A percentile compares a stretch with the other conserved stretches of the same genome.
These are phyloP conservation scores for Pinctada fucata DNA, from an alignment of 2,888 invertebrate species.

Conservation along the genomic window DNA sequence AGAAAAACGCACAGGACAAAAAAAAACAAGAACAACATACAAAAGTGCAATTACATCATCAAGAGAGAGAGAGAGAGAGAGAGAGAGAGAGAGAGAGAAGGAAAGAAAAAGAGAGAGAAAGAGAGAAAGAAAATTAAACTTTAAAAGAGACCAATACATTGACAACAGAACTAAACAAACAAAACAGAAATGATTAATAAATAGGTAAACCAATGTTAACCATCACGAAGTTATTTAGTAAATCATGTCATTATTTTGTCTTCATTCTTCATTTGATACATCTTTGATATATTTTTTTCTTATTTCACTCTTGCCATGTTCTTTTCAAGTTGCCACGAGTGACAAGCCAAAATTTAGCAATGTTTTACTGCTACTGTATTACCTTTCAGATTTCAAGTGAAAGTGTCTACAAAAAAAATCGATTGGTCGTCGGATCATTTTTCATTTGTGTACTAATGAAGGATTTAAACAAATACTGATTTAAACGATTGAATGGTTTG, in stretches of 20 bases:
- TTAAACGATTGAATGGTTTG: background rate
- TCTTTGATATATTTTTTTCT: background rate
- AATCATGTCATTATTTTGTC: background rate
- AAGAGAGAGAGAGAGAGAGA: slow-evolving; percentile 2
- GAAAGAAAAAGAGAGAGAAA: background rate
- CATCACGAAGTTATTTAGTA: background rate
- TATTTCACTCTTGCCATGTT: too few species aligned
- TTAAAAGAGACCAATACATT: background rate
- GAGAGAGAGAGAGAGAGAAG: slow-evolving; percentile 1
- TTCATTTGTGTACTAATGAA: slow-evolving; percentile 20
- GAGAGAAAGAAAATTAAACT: background rate
- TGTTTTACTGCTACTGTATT: too few species aligned
- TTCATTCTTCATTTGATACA: slow-evolving; percentile 1
- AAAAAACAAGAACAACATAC: too few species aligned
- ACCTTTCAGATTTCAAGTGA: slow-evolving; percentile 6
- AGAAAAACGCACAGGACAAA: too few species aligned
- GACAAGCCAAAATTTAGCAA: too few species aligned
- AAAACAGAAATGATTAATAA: background rate
- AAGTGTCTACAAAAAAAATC: background rate
- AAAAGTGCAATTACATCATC: too few species aligned
- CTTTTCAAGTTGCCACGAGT: too few species aligned
- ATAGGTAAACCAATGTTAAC: background rate
- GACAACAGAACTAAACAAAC: background rate
- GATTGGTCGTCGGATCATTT: slow-evolving; percentile 21
- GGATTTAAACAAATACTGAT: slow-evolving; percentile 28